These are phyloP conservation scores for Rhynchophorus ferrugineus DNA, from an alignment of 1,140 invertebrate genomes.

Conservation along the genomic window DNA sequence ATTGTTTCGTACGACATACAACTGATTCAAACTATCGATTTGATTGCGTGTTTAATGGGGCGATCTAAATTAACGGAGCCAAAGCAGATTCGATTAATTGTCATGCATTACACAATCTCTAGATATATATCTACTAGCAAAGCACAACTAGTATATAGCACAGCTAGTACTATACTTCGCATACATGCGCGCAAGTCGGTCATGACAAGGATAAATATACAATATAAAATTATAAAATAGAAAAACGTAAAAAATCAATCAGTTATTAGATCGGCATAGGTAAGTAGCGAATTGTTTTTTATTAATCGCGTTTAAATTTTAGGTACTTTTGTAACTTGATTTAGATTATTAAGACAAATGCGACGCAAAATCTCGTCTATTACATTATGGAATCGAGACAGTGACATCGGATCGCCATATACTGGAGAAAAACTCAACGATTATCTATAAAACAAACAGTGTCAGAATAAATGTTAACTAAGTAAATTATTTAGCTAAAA, in stretches of 20 bases:
- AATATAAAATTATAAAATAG: too few relatives aligned
- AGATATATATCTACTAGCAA: conserved; percentile 2
- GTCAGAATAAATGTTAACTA: conserved; percentile 13
- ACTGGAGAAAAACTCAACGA: conserved; percentile 19
- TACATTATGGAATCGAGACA: not conserved
- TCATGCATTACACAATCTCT: not conserved
- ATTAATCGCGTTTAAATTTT: too few relatives aligned
- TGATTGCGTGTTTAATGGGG: too few relatives aligned
- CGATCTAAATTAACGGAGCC: too few relatives aligned
- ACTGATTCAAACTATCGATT: too few relatives aligned
- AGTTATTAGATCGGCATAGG: conserved; percentile 4
- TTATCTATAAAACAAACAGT: conserved; percentile 19
- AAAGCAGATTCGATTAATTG: not conserved
- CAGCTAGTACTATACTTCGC: not conserved
- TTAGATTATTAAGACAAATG: conserved; percentile 1
- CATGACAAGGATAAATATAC: conserved; percentile 1
- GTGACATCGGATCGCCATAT: too few relatives aligned
- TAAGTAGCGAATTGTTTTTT: too few relatives aligned
- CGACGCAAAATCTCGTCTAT: not conserved
- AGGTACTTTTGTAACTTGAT: conserved; percentile 17
- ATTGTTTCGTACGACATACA: too few relatives aligned
- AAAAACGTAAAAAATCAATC: not conserved
- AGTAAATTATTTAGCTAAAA: conserved; percentile 3
- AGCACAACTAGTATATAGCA: conserved; percentile 1
- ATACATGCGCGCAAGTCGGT: conserved; percentile 2